Conservation (phyloP, 2,888 invertebrate species). For the Oscheius sp. region DNA sequence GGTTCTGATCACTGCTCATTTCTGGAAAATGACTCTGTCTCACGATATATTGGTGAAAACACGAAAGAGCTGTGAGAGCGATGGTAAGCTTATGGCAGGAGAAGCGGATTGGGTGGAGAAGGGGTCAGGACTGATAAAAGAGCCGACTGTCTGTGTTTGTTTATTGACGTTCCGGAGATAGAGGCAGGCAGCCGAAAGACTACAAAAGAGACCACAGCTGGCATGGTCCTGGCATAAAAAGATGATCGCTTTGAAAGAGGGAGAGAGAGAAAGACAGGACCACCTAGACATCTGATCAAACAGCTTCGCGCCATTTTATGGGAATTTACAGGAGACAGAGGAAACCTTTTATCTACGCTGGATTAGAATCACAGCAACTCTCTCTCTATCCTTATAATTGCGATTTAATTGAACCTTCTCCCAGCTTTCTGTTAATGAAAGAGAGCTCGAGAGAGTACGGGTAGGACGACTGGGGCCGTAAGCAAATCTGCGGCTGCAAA, state of each 20-base stretch:
- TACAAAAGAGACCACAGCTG: slow-evolving; percentile 4
- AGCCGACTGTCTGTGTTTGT: not conserved
- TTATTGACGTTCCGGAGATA: no score
- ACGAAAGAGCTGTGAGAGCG: not conserved
- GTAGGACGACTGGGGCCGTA: not conserved
- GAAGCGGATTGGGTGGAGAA: not conserved
- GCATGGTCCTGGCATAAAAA: not conserved
- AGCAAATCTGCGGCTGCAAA: not conserved
- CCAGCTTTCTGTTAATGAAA: not conserved
- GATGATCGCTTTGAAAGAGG: slow-evolving; percentile 8
- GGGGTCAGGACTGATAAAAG: not conserved
- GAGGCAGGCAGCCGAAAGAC: not conserved
- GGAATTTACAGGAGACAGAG: no score
- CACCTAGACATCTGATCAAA: no score
- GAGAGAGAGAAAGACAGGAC: not conserved
- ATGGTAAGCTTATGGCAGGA: not conserved
- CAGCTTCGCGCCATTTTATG: no score
- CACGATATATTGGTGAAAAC: not conserved
- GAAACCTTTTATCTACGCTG: not conserved
- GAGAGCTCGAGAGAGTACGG: not conserved
- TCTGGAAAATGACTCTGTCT: slow-evolving; percentile 1
- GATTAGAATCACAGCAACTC: not conserved
- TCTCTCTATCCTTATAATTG: no score
- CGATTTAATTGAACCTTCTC: no score
- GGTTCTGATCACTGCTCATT: slow-evolving; percentile 24